Base-by-base conservation (phyloP, 2,888 invertebrate genomes). In the Erebia ligea region DNA sequence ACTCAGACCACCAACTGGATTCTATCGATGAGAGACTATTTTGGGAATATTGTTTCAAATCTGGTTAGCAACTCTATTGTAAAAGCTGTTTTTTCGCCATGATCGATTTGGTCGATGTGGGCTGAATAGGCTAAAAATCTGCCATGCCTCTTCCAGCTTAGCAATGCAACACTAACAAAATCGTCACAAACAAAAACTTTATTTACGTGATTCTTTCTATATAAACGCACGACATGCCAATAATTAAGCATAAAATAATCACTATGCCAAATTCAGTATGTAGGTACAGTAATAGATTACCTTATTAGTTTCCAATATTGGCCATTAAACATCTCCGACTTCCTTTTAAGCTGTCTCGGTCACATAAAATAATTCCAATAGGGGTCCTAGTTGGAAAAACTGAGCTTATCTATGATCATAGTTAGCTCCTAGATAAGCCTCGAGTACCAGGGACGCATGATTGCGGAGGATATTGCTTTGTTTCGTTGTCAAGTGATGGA, bases 341-440 rank as follows among this genome's bases (percentile, higher is more conserved):
- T 80, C 80, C 83, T 79, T 82, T 81, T 78, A 81, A 78, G 82
- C 69, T 40, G 42, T 68, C 62, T 48, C 48, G 13, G 62, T 63
- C 66, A 66, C 67, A 71, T 73, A 71, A 71, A 71, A 70, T 69
- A 50, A 58, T 59, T 76, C 69, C 65, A 67, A 73, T 75, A 52
- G 62, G 62, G 21, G 57, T 70, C 69, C 69, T 73, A 78, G 73
- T 69, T 59, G 72, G 50, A 56, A 70, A 72, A 76, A 73, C 74
- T 74, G 71, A 70, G 76, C 75, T 86, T 89, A 91, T 92, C 92
- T 92, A 92, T 80, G 90, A 92, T 91, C 92, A 84, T 90, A 91
- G 90, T 79, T 84, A 84, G 81, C 82, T 85, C 84, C 89, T 93
- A 93, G 92, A 90, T 85, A 84, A 83, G 80, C 80, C 77, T 68